Evolutionary conservation across 2,888 invertebrate genomes (phyloP).

Genomic region (Cryptus viduatorius): DNA sequence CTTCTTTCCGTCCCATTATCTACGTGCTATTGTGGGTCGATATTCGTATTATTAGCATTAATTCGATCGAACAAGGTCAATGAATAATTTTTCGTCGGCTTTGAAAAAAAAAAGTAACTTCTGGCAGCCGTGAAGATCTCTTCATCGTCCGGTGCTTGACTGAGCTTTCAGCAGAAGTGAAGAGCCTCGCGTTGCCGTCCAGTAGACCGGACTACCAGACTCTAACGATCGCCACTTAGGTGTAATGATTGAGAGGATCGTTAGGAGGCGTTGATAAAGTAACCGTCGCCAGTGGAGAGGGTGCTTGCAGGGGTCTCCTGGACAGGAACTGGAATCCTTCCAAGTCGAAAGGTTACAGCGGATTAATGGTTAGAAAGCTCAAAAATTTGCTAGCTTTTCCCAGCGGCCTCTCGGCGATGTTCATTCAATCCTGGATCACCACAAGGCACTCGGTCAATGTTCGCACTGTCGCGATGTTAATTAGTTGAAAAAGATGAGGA

Average conservation of each 20-base stretch:
- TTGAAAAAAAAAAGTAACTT: not conserved
- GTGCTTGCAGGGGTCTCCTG: not conserved
- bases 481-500: slow-evolving; percentile 12
- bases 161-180: slow-evolving; percentile 28
- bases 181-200: slow-evolving; percentile 17
- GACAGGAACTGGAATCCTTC: slow-evolving; percentile 46
- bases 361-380: slow-evolving; percentile 40
- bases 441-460: not conserved
- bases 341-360: slow-evolving; percentile 38
- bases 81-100: slow-evolving; percentile 5
- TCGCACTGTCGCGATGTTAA: slow-evolving; percentile 8
- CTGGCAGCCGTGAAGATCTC: not conserved
- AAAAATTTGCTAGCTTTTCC: slow-evolving; percentile 12
- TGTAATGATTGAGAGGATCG: slow-evolving; percentile 58
- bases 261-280: slow-evolving; percentile 57
- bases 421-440: not conserved
- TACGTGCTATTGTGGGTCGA: not conserved
- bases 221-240: slow-evolving; percentile 54
- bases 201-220: slow-evolving; percentile 9
- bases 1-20: not conserved
- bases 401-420: not conserved
- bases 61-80: not conserved
- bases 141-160: slow-evolving; percentile 4
- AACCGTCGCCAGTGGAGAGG: slow-evolving; percentile 19
- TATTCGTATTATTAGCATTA: not conserved